Conservation (phyloP, 2,113 vertebrate genomes). For the Pseudorasbora parva region DNA sequence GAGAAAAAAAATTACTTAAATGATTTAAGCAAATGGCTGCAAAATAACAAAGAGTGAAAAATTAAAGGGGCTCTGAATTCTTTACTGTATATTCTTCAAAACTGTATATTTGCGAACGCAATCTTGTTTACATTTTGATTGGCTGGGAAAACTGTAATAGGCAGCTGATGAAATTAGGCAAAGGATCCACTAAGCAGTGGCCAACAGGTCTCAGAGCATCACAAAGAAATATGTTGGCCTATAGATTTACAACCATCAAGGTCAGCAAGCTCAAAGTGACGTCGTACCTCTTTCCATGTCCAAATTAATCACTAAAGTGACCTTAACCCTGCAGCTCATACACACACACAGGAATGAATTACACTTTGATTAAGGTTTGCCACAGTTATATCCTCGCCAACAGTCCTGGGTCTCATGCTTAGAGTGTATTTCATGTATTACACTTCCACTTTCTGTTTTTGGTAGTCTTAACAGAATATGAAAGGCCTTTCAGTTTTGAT, state of each 20-base stretch:
- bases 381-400: slow-evolving; percentile 44
- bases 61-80: no score
- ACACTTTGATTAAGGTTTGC: slow-evolving; percentile 59
- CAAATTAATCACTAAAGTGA: slow-evolving; percentile 60
- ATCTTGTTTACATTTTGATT: not conserved
- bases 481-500: not conserved
- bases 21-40: no score
- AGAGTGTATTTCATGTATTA: not conserved
- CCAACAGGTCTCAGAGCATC: slow-evolving; percentile 53
- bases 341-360: slow-evolving; percentile 56
- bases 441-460: not conserved
- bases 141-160: slow-evolving; percentile 12
- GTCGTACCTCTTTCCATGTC: slow-evolving; percentile 58
- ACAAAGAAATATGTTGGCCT: slow-evolving; percentile 52
- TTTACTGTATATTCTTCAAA: not conserved
- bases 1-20: no score
- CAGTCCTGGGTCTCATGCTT: not conserved
- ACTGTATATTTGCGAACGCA: not conserved
- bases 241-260: slow-evolving; percentile 53
- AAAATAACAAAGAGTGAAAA: no score
- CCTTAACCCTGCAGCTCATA: slow-evolving; percentile 48
- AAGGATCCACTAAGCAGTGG: slow-evolving; percentile 37
- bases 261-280: slow-evolving; percentile 54
- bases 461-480: not conserved
- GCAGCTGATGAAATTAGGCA: slow-evolving; percentile 38